Conservation (phyloP, 2,113 vertebrate species). For the Istiophorus platypterus region DNA sequence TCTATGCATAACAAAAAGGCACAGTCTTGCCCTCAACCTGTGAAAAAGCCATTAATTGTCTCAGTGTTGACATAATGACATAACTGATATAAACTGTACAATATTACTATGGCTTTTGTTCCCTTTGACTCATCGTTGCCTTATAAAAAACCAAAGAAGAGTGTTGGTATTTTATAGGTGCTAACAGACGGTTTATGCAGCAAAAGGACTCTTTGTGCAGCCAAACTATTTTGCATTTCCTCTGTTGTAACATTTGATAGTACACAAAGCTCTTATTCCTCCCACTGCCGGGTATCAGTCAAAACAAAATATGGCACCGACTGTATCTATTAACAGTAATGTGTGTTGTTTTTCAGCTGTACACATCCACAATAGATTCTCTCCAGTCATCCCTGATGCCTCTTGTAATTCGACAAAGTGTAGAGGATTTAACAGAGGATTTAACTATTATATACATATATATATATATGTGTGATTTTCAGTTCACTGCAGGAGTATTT, state of each 20-base stretch:
- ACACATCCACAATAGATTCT: slow-evolving; percentile 31
- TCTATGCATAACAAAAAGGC: background rate
- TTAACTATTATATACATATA: too few species aligned
- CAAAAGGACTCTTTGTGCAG: background rate
- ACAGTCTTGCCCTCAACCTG: background rate
- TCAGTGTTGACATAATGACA: slow-evolving; percentile 2
- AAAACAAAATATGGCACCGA: slow-evolving; percentile 16
- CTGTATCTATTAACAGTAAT: slow-evolving; percentile 42
- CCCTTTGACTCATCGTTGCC: background rate
- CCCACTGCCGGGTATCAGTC: slow-evolving; percentile 40
- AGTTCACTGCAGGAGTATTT: background rate
- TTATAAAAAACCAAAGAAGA: background rate
- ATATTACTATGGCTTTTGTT: background rate
- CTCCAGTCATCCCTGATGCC: slow-evolving; percentile 14
- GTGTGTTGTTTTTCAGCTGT: slow-evolving; percentile 34
- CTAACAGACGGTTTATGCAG: background rate
- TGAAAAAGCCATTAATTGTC: slow-evolving; percentile 23
- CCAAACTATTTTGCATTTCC: background rate
- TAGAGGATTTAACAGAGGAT: slow-evolving; percentile 3
- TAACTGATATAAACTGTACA: background rate
- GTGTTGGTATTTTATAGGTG: background rate
- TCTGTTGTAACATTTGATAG: slow-evolving; percentile 17
- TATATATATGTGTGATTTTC: background rate
- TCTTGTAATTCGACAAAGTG: slow-evolving; percentile 1
- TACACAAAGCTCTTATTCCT: slow-evolving; percentile 36